These are phyloP conservation scores for Sula dactylatra DNA, from an alignment of 2,113 vertebrate species.

Conservation along the genomic window DNA sequence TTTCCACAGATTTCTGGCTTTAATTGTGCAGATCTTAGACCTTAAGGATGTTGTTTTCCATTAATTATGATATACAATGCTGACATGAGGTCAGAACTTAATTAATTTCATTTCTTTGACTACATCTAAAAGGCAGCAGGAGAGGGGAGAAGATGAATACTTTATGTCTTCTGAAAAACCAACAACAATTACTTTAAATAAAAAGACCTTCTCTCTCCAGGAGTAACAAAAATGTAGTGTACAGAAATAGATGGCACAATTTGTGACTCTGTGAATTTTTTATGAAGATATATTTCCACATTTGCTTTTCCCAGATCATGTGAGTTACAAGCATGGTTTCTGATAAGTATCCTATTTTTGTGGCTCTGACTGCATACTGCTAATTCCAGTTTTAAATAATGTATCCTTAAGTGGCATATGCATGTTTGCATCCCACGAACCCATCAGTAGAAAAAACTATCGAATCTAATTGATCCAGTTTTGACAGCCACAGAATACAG, in stretches of 20 bases:
- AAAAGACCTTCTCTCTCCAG: constrained; percentile 29
- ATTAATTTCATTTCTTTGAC: constrained; percentile 61
- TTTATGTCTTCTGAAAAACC: background rate
- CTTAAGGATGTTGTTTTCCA: constrained; percentile 42
- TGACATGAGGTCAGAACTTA: constrained; percentile 57
- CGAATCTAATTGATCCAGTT: background rate
- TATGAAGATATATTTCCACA: constrained; percentile 52
- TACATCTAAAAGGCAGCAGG: constrained; percentile 51
- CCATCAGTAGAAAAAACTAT: background rate
- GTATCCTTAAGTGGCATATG: background rate
- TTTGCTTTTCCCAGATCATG: constrained; percentile 37
- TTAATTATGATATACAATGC: constrained; percentile 58
- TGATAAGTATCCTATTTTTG: constrained; percentile 23
- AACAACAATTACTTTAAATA: constrained; percentile 60
- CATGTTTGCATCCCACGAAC: background rate
- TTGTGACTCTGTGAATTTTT: constrained; percentile 61
- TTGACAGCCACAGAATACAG: background rate
- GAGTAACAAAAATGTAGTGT: constrained; percentile 11
- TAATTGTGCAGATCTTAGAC: constrained; percentile 53
- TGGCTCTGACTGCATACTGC: background rate
- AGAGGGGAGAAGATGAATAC: constrained; percentile 36
- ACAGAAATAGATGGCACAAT: constrained; percentile 53
- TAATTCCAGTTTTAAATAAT: constrained; percentile 38
- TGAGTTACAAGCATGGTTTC: constrained; percentile 34
- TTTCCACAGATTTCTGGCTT: constrained; percentile 12